Conservation (phyloP, 2,797 vertebrate species). For the Chaunax sp. region DNA sequence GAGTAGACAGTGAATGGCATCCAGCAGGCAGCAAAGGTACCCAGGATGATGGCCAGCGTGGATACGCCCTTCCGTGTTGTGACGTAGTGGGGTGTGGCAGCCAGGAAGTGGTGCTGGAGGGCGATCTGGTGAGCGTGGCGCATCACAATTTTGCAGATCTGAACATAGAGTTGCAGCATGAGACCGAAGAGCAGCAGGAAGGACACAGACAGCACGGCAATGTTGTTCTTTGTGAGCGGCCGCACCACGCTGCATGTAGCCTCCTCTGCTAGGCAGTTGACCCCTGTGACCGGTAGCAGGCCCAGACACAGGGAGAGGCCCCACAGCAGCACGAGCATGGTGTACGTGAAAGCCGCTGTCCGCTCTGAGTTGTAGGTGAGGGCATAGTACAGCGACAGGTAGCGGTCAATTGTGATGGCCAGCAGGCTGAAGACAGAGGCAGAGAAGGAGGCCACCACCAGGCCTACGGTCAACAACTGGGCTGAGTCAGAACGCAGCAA, state of each 20-base stretch:
- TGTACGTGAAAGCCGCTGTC: conserved; percentile 96
- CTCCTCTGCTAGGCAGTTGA: conserved; percentile 96
- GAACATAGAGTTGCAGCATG: conserved; percentile 98
- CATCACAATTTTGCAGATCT: conserved; percentile 99
- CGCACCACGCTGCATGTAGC: conserved; percentile 95
- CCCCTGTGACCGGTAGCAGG: conserved; percentile 93
- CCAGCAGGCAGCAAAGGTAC: conserved; percentile 98
- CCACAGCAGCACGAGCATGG: conserved; percentile 96
- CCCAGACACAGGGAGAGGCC: conserved; percentile 93
- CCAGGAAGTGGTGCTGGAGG: conserved; percentile 98
- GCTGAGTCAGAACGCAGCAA: conserved; percentile 94
- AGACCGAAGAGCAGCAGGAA: conserved; percentile 98
- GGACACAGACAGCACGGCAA: conserved; percentile 93
- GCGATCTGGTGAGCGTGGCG: conserved; percentile 98
- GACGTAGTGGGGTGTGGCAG: conserved; percentile 97
- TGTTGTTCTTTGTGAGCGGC: conserved; percentile 97
- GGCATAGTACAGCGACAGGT: conserved; percentile 98
- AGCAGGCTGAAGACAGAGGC: conserved; percentile 97
- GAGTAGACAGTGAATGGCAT: conserved; percentile 99
- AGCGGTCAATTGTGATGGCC: conserved; percentile 98
- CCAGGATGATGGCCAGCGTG: conserved; percentile 96
- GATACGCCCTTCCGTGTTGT: conserved; percentile 98
- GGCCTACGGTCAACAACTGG: conserved; percentile 93
- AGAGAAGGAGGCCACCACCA: conserved; percentile 98
- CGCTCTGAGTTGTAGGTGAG: conserved; percentile 98